A percentile compares a stretch with the other conserved stretches of the same genome.
Evolutionary conservation across 2,113 vertebrate genomes (phyloP).

Genomic region (Xyliphius kryptos): DNA sequence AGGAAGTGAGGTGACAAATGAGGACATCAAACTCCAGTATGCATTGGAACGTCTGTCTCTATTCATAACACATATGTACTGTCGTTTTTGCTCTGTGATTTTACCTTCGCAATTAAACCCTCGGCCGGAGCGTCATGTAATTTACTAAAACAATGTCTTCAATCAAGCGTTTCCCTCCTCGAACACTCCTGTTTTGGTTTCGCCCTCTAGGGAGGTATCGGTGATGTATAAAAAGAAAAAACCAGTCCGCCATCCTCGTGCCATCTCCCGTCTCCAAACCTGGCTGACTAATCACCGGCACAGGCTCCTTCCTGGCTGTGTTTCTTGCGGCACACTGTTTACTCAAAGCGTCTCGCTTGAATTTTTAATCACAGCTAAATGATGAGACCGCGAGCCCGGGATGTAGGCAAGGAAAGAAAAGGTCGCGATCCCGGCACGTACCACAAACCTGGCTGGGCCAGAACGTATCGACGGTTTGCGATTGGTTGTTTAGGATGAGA

Average conservation of each 20-base stretch:
- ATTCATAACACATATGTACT: constrained; percentile 58
- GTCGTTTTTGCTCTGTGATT: constrained; percentile 63
- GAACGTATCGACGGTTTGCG: too few relatives aligned
- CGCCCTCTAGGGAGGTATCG: constrained; percentile 52
- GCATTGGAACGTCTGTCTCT: constrained; percentile 53
- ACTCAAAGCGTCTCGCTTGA: constrained; percentile 50
- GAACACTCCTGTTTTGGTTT: constrained; percentile 52
- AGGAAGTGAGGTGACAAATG: constrained; percentile 34
- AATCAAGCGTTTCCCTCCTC: constrained; percentile 61
- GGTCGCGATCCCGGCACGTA: too few relatives aligned
- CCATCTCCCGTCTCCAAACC: too few relatives aligned
- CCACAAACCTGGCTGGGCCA: too few relatives aligned
- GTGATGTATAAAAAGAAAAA: too few relatives aligned
- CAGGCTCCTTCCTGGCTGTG: constrained; percentile 58
- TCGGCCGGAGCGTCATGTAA: constrained; percentile 49
- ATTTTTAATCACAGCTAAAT: constrained; percentile 57
- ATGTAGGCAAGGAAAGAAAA: too few relatives aligned
- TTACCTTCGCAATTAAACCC: constrained; percentile 67
- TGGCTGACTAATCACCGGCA: too few relatives aligned
- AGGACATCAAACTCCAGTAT: constrained; percentile 50
- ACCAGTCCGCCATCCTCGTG: constrained; percentile 62
- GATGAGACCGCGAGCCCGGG: constrained; percentile 48
- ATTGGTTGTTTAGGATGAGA: too few relatives aligned
- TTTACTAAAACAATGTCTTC: constrained; percentile 65
- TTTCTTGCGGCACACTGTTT: constrained; percentile 57